Evolutionary conservation across 2,888 invertebrate species (phyloP), one percentile per base, ranked within the genome.

Genomic region (Aproaerema taeniolella): DNA sequence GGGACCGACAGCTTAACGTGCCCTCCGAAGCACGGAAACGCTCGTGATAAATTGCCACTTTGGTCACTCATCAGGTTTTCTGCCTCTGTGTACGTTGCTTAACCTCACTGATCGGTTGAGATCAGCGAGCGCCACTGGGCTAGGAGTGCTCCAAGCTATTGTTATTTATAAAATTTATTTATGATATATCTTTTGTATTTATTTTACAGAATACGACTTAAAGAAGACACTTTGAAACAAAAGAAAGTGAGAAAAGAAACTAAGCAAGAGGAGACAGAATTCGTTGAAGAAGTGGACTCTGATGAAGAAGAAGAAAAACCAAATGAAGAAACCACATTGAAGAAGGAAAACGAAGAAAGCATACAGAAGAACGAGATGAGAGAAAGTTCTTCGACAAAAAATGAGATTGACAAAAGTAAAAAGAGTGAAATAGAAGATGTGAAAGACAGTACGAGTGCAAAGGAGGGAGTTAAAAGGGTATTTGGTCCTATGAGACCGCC

Each of bases 281-380:
- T 88, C 41, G 86, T 88, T 1, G 88, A 89, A 65, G 88, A 89
- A 59, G 64, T 87, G 38, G 86, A 86, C 40, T 85, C 85, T 0
- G 85, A 88, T 39, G 85, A 86, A 34, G 79, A 79, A 20, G 30
- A 46, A 38, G 14, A n/a, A 35, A 26, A 17, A 2, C n/a, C n/a
- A n/a, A 17, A 6, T 28, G 17, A 38, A 34, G 31, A 42, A 39
- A 31, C 36, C 9, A 33, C 38, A 24, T 39, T 32, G n/a, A n/a
- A n/a, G n/a, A n/a, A n/a, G n/a, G n/a, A n/a, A n/a, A n/a, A n/a
- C n/a, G 37, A 38, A 46, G 35, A 32, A 36, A 35, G 36, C 31
- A 38, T 30, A 12, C 13, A 43, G n/a, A n/a, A n/a, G n/a, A n/a
- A n/a, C n/a, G n/a, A n/a, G n/a, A 17, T 11, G 26, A 29, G 45